Evolutionary conservation across 2,113 vertebrate genomes (phyloP), one percentile per base, ranked within the genome.

Genomic region (Progne subis): DNA sequence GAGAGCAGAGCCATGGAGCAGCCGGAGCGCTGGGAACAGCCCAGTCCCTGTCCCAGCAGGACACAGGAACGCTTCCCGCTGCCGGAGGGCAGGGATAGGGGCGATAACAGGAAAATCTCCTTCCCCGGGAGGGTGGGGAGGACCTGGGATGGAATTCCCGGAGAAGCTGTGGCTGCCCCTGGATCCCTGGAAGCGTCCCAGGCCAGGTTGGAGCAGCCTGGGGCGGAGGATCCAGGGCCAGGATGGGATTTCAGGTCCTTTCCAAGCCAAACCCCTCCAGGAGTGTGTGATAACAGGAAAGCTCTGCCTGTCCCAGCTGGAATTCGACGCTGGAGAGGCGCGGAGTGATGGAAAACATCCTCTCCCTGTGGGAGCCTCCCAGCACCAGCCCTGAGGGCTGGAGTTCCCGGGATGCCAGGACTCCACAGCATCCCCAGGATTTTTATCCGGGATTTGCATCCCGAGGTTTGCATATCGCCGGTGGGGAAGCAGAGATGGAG

Each of bases 251-350:
- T 8, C 5, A 26, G 49, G 11, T 8, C 43, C 50, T 49, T 49
- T 37, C 85, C 85, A 72, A 80, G 6, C 25, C 85, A 34, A 88
- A 37, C 31, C 43, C n/a, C 49, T 17, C 75, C 67, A 12, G 2
- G 7, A 8, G 3, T 2, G 11, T 4, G 26, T 10, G 43, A 18
- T 23, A 18, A 63, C 16, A 53, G 77, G 32, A 41, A 34, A 59
- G 39, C 29, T 29, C 29, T 20, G 81, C 72, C 85, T 19, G 53
- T 9, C n/a, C 46, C 53, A 3, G 65, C 29, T 6, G 6, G 44
- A 28, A 17, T 0, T 20, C 26, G 6, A 5, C 0, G 18, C 75
- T 5, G 11, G 57, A 4, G 50, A 49, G 79, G 24, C 3, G 47
- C 24, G 9, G 6, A 9, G 69, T 0, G n/a, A 68, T 24, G 64